phyloP scores from a whole-genome alignment of 2,797 vertebrate species.

The Coluber constrictor region DNA sequence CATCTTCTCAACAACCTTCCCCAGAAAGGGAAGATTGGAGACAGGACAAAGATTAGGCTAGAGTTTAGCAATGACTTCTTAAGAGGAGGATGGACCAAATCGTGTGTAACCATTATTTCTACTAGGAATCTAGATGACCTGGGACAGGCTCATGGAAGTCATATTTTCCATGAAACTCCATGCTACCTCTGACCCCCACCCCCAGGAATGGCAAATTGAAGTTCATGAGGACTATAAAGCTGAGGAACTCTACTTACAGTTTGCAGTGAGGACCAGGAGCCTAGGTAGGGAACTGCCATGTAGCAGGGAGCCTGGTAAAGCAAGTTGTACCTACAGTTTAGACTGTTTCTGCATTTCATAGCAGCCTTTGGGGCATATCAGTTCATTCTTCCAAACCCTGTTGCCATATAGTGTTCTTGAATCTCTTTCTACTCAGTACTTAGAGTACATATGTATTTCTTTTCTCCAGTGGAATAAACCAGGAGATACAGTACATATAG shows the following conservation, averaged over 20 bases:
- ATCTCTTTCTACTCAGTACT: background rate
- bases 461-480: background rate
- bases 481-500: background rate
- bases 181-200: background rate
- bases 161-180: background rate
- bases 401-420: background rate
- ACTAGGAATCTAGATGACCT: too few relatives aligned
- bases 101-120: too few relatives aligned
- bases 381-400: background rate
- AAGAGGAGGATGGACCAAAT: background rate
- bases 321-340: background rate
- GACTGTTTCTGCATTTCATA: background rate
- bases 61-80: background rate
- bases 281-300: background rate
- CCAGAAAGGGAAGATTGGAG: background rate
- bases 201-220: background rate
- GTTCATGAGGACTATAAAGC: too few relatives aligned
- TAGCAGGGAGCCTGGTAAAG: background rate
- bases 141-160: too few relatives aligned
- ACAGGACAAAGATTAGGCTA: background rate
- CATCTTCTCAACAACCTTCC: background rate
- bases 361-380: background rate
- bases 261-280: background rate
- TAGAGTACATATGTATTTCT: too few relatives aligned
- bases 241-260: background rate